Conservation (phyloP, 2,888 invertebrate species). For the Clanis bilineata region DNA sequence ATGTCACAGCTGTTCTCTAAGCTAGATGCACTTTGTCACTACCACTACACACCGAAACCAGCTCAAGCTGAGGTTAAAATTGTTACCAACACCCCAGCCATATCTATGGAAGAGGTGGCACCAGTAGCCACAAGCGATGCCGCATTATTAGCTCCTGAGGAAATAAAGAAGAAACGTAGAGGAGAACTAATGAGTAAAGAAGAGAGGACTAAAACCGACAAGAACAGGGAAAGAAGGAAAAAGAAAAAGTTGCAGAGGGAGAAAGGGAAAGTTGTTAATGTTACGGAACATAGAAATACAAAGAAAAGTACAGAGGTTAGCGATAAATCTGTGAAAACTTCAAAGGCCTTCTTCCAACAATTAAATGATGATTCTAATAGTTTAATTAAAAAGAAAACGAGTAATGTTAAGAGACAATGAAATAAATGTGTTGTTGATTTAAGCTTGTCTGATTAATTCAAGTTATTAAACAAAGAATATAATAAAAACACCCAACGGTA, state of each 20-base stretch:
- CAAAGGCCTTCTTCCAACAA: slow-evolving; percentile 92
- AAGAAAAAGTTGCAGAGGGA: slow-evolving; percentile 90
- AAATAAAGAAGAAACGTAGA: slow-evolving; percentile 86
- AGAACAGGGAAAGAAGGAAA: slow-evolving; percentile 92
- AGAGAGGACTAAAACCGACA: slow-evolving; percentile 93
- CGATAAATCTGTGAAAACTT: slow-evolving; percentile 83
- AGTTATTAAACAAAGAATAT: no score
- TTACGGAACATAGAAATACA: slow-evolving; percentile 76
- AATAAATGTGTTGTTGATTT: slow-evolving; percentile 34
- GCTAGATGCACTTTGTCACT: slow-evolving; percentile 96
- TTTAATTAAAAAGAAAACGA: slow-evolving; percentile 59
- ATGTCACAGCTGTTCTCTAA: slow-evolving; percentile 91
- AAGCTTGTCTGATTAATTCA: slow-evolving; percentile 20
- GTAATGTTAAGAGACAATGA: slow-evolving; percentile 58
- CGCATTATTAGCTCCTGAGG: slow-evolving; percentile 94
- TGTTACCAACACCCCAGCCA: slow-evolving; percentile 94
- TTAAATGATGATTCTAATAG: slow-evolving; percentile 87
- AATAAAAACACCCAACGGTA: no score
- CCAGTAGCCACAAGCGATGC: slow-evolving; percentile 94
- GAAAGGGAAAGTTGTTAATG: slow-evolving; percentile 66
- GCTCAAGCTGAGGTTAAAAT: slow-evolving; percentile 94
- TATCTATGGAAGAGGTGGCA: slow-evolving; percentile 97
- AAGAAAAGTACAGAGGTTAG: slow-evolving; percentile 83
- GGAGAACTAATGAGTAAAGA: slow-evolving; percentile 85
- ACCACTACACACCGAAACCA: slow-evolving; percentile 95